Evolutionary conservation across 2,113 vertebrate species (phyloP).

Genomic region (Prochilodus magdalenae): DNA sequence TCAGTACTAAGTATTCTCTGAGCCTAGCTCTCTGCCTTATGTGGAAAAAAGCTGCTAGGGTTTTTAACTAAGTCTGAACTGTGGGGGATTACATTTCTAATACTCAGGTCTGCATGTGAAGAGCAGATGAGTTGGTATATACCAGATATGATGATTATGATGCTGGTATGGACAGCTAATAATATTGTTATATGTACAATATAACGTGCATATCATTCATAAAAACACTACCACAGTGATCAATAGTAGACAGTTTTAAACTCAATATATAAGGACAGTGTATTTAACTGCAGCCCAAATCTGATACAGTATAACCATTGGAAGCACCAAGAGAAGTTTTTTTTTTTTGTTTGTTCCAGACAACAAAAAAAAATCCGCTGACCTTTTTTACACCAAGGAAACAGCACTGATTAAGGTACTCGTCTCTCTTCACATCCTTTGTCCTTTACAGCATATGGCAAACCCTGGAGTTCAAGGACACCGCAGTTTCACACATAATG

Average conservation of each 20-base stretch:
- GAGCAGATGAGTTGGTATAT: not conserved
- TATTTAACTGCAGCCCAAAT: no score
- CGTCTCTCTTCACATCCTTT: conserved; percentile 58
- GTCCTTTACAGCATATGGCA: conserved; percentile 68
- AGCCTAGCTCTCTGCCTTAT: not conserved
- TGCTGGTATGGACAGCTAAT: not conserved
- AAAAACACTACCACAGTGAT: not conserved
- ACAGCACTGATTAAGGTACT: conserved; percentile 52
- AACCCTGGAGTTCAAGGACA: conserved; percentile 76
- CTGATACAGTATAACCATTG: not conserved
- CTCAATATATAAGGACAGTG: no score
- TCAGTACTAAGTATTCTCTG: conserved; percentile 8
- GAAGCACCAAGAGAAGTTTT: not conserved
- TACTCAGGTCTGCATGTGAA: not conserved
- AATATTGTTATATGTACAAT: not conserved
- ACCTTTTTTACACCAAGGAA: conserved; percentile 43
- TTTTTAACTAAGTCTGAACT: not conserved
- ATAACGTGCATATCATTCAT: not conserved
- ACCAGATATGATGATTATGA: not conserved
- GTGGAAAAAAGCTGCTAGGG: not conserved
- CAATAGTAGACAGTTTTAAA: not conserved
- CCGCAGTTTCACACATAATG: conserved; percentile 66
- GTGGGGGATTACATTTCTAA: not conserved
- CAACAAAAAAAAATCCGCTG: conserved; percentile 14
- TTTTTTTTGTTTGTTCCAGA: conserved; percentile 10